Conservation (phyloP, 2,113 vertebrate genomes). For the Corynorhinus townsendii region DNA sequence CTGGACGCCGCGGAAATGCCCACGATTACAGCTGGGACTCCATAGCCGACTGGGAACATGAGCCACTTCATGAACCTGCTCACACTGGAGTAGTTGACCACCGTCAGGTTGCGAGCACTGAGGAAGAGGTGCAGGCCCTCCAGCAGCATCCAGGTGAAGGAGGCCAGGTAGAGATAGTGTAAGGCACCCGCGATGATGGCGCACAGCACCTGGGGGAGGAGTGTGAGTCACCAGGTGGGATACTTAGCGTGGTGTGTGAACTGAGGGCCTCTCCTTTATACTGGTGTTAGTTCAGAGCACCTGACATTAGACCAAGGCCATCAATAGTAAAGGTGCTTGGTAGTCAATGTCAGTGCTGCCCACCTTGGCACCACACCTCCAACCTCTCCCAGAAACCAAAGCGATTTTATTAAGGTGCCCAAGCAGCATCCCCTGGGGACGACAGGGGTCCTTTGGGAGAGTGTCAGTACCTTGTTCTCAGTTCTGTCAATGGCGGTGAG, state of each 20-base stretch:
- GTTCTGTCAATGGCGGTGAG: conserved; percentile 46
- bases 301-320: neutral
- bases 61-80: neutral
- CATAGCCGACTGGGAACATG: conserved; percentile 67
- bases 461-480: conserved; percentile 29
- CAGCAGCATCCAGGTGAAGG: conserved; percentile 77
- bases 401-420: neutral
- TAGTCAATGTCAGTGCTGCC: neutral
- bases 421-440: neutral
- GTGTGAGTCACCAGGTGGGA: neutral
- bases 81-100: conserved; percentile 41
- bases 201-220: conserved; percentile 48
- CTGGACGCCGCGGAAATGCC: conserved; percentile 52
- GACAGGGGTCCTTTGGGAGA: neutral
- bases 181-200: conserved; percentile 48
- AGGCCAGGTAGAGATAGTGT: conserved; percentile 74
- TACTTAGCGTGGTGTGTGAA: neutral
- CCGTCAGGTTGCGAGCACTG: conserved; percentile 66
- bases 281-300: neutral
- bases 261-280: neutral
- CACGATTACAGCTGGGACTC: conserved; percentile 55
- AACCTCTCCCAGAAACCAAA: neutral
- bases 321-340: neutral
- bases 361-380: neutral
- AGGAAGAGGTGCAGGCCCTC: conserved; percentile 71